Conservation (phyloP, 2,797 vertebrate genomes). For the Adelosebastes latens region DNA sequence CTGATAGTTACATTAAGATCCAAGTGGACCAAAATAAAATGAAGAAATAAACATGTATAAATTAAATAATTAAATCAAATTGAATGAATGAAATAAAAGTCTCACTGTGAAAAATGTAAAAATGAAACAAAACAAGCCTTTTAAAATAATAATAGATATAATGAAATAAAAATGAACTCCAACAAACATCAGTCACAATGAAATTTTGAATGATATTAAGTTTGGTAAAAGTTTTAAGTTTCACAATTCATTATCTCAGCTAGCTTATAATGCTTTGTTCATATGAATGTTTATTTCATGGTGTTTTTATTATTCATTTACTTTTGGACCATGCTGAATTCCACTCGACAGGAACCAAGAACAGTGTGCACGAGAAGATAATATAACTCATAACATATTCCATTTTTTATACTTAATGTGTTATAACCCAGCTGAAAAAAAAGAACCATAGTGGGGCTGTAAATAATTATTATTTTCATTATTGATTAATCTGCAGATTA, state of each 20-base stretch:
- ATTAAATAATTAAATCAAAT: neutral
- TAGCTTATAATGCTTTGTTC: neutral
- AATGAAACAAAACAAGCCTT: neutral
- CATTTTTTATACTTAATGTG: neutral
- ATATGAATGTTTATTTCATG: neutral
- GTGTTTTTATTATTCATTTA: neutral
- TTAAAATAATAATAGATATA: neutral
- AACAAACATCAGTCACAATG: neutral
- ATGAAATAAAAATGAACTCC: neutral
- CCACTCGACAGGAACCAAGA: neutral
- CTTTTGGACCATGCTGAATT: neutral
- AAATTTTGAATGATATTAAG: neutral
- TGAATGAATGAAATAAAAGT: rapidly evolving
- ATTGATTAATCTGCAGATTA: neutral
- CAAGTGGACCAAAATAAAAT: neutral
- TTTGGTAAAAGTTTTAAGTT: neutral
- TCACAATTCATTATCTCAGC: neutral
- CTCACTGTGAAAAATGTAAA: neutral
- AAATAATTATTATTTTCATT: neutral
- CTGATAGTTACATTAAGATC: neutral
- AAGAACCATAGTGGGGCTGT: neutral
- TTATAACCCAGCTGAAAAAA: neutral
- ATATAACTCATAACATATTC: neutral
- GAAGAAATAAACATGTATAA: neutral
- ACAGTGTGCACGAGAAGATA: neutral